Base-by-base conservation (phyloP, 35 echinoderm and acorn worm species). In the Amphiura filiformis region DNA sequence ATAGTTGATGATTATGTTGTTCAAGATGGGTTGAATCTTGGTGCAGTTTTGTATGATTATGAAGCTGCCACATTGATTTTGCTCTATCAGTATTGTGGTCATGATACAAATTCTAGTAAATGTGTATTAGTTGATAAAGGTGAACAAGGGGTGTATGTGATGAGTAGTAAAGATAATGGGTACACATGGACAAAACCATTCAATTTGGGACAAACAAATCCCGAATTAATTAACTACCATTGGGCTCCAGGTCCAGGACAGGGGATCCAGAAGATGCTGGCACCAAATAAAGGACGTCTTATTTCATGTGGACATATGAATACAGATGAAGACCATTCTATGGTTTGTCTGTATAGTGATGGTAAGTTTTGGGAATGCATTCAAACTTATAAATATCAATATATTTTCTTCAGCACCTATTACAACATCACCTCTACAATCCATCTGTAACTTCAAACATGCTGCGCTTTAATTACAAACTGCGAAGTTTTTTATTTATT, bases 171-270 rank as follows among this genome's bases (percentile, higher is more conserved):
- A 14, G 95, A 97, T 84, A 91, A 76, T 35, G 95, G 95, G 0
- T 82, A 91, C 39, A 87, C 89, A 23, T 97, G 92, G 95, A 81
- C 80, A 18, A 37, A 23, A 4, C 86, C 95, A 9, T 86, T 94
- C 20, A 87, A 91, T 80, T 32, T 94, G 5, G 86, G 57, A 23
- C 32, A 84, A 18, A 39, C 47, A 22, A 97, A 91, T 76, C 82
- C 95, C 26, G 82, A 38, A 0, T 36, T 97, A 23, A 75, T 38
- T 11, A 86, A 85, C 1, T 79, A 89, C 26, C 31, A 35, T 0
- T 88, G 89, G 87, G 81, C 92, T 17, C 79, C 88, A 57, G 95
- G 95, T 26, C 95, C 95, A 42, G 95, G 95, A 0, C 94, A 94
- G 32, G 92, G 92, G 1, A 86, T 94, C 36, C 95, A 97, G 78